Evolutionary conservation across 1,140 invertebrate genomes (phyloP).

Genomic region (Littorina saxatilis): DNA sequence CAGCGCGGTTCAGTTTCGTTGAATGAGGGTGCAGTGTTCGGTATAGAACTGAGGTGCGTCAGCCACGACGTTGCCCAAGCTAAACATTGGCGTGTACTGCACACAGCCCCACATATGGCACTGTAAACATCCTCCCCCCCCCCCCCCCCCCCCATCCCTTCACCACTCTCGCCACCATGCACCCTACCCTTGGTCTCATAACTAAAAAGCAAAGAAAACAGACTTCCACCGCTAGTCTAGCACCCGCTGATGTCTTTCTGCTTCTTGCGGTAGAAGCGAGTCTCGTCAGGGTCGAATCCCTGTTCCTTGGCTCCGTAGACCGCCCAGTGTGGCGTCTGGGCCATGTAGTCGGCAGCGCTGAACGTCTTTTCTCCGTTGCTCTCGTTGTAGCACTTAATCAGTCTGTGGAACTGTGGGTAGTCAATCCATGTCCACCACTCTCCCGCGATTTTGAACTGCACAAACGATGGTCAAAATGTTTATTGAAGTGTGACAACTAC

Average conservation of each 20-base stretch:
- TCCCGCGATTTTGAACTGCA: conserved; percentile 78
- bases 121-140: too few species aligned
- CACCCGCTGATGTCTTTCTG: conserved; percentile 68
- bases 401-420: conserved; percentile 79
- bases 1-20: too few species aligned
- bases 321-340: conserved; percentile 80
- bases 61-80: too few species aligned
- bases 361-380: conserved; percentile 75
- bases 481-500: too few species aligned
- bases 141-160: too few species aligned
- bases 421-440: conserved; percentile 83
- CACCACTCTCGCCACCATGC: too few species aligned
- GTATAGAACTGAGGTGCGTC: too few species aligned
- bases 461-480: neutral
- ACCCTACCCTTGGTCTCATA: too few species aligned
- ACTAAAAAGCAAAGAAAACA: too few species aligned
- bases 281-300: conserved; percentile 81
- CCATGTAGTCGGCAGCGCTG: conserved; percentile 79
- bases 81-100: too few species aligned
- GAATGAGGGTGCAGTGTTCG: too few species aligned
- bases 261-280: conserved; percentile 78
- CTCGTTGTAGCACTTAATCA: conserved; percentile 75
- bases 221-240: neutral
- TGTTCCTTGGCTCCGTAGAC: conserved; percentile 78
- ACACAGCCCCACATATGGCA: too few species aligned